Conservation (phyloP, 2,113 vertebrate genomes). For the Psophia crepitans region DNA sequence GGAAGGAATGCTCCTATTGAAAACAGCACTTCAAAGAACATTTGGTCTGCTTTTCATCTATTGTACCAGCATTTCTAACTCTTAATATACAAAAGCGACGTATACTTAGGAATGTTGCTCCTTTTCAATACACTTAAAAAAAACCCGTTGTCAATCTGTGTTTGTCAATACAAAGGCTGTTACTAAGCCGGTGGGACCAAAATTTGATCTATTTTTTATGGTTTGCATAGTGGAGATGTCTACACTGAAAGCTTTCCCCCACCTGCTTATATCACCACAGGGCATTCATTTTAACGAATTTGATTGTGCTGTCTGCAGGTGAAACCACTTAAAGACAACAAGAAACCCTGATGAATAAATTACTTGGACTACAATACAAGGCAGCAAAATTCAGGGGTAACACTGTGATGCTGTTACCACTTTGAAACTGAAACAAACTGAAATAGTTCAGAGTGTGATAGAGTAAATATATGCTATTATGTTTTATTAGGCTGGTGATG, state of each 20-base stretch:
- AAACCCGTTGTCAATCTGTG: not conserved
- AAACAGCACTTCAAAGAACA: not conserved
- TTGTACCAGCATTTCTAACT: not conserved
- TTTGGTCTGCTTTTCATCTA: not conserved
- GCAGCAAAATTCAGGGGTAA: not conserved
- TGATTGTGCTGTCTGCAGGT: not conserved
- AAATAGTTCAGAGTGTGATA: not conserved
- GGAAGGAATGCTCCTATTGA: not conserved
- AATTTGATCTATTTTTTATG: not conserved
- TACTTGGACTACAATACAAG: not conserved
- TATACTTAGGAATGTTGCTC: not conserved
- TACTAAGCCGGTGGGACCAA: not conserved
- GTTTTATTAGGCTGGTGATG: not conserved
- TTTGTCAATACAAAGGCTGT: not conserved
- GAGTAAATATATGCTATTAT: not conserved
- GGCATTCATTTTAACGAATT: not conserved
- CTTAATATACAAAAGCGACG: not conserved
- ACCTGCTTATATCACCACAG: not conserved
- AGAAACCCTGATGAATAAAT: not conserved
- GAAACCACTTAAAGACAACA: not conserved
- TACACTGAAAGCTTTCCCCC: not conserved
- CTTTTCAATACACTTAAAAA: not conserved
- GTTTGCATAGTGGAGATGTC: not conserved
- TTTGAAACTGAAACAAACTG: not conserved
- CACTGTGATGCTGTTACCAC: not conserved